phyloP scores from a whole-genome alignment of 2,113 vertebrate species.

The Thinocorus orbignyianus region DNA sequence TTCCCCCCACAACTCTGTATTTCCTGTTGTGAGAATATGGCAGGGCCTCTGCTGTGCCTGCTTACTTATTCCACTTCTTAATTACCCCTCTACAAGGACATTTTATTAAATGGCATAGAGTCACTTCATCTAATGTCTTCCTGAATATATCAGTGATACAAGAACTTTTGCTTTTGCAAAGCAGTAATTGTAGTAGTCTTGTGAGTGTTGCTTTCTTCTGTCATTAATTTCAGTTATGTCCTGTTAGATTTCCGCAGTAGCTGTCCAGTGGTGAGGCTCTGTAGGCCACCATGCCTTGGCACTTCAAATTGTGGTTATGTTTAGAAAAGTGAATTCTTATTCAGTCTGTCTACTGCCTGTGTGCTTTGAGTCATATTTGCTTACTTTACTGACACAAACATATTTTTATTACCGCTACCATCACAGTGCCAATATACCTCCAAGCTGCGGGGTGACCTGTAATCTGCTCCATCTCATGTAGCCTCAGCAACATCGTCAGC shows the following conservation, averaged over 20 bases:
- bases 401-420: background rate
- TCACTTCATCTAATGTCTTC: background rate
- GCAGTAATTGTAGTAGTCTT: background rate
- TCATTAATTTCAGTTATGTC: constrained; percentile 2
- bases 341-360: background rate
- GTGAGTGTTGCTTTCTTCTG: background rate
- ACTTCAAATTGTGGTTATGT: background rate
- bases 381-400: constrained; percentile 23
- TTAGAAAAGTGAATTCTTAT: constrained; percentile 17
- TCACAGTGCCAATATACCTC: constrained; percentile 5
- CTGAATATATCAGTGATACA: background rate
- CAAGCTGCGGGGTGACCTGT: constrained; percentile 20
- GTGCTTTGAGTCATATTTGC: constrained; percentile 23
- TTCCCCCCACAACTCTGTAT: background rate
- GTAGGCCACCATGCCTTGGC: background rate
- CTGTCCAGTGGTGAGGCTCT: background rate
- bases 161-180: background rate
- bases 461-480: background rate
- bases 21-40: background rate
- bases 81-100: background rate
- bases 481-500: background rate
- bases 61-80: background rate
- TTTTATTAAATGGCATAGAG: background rate
- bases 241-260: background rate
- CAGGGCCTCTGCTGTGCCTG: background rate